These are phyloP conservation scores for Colletes gigas DNA, from an alignment of 1,140 invertebrate genomes.

Conservation along the genomic window DNA sequence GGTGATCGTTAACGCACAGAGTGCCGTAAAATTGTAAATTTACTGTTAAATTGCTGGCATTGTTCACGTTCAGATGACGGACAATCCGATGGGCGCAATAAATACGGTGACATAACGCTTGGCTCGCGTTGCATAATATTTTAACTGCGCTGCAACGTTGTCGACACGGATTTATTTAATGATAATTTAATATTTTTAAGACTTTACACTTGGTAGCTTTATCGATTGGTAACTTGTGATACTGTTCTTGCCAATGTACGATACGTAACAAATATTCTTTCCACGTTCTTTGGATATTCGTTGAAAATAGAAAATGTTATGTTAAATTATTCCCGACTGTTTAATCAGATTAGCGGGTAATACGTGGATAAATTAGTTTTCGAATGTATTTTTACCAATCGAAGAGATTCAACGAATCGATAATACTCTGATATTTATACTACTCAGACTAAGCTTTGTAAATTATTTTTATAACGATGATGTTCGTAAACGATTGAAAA, in stretches of 20 bases:
- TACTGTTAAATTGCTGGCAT: background rate
- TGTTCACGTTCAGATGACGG: background rate
- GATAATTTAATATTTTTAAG: too few species aligned
- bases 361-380: too few species aligned
- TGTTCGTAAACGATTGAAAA: too few species aligned
- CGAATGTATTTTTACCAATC: too few species aligned
- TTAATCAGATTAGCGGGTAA: too few species aligned
- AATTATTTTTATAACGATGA: too few species aligned
- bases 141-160: background rate
- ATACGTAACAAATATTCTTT: background rate
- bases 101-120: background rate
- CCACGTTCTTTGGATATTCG: background rate
- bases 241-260: conserved; percentile 17
- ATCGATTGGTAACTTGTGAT: conserved; percentile 2
- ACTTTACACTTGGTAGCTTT: too few species aligned
- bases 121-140: background rate
- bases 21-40: background rate
- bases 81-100: background rate
- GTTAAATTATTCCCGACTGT: too few species aligned
- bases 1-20: background rate
- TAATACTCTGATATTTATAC: too few species aligned
- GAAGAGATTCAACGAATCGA: too few species aligned
- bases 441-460: too few species aligned
- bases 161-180: background rate
- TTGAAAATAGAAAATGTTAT: too few species aligned